phyloP scores from a whole-genome alignment of 2,113 vertebrate genomes.

The Galeopterus variegatus region DNA sequence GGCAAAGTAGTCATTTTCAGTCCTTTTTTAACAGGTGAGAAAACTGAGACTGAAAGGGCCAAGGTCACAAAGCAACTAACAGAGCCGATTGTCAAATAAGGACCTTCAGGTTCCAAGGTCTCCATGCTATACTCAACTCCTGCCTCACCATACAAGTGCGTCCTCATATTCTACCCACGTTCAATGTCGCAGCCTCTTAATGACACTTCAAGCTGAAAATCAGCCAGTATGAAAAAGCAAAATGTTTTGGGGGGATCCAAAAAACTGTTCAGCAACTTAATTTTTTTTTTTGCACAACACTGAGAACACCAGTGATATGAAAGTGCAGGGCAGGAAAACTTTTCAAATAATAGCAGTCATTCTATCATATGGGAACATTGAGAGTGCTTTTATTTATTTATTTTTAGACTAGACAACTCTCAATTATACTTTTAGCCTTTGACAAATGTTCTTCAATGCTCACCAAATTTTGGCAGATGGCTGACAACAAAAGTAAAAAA shows the following conservation, averaged over 20 bases:
- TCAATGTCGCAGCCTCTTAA: background rate
- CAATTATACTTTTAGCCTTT: constrained; percentile 60
- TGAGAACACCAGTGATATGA: background rate
- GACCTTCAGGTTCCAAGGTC: background rate
- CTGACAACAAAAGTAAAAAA: constrained; percentile 58
- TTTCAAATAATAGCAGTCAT: background rate
- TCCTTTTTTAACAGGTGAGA: background rate
- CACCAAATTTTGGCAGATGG: constrained; percentile 75
- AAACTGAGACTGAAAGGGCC: background rate
- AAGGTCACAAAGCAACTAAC: background rate
- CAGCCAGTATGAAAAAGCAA: background rate
- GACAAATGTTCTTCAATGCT: constrained; percentile 71
- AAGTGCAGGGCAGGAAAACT: background rate
- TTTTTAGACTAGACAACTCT: constrained; percentile 42
- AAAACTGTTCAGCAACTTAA: background rate
- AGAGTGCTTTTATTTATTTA: background rate
- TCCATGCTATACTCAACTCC: background rate
- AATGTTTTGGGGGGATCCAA: constrained; percentile 3
- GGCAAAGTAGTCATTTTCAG: background rate
- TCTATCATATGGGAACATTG: background rate
- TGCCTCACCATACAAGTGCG: background rate
- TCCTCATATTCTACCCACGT: background rate
- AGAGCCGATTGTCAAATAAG: background rate
- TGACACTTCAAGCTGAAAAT: background rate
- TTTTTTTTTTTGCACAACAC: background rate